A percentile compares a stretch with the other conserved stretches of the same genome.
These are phyloP conservation scores for Aphaenogaster rudis DNA, from an alignment of 1,140 invertebrate genomes.

Conservation along the genomic window DNA sequence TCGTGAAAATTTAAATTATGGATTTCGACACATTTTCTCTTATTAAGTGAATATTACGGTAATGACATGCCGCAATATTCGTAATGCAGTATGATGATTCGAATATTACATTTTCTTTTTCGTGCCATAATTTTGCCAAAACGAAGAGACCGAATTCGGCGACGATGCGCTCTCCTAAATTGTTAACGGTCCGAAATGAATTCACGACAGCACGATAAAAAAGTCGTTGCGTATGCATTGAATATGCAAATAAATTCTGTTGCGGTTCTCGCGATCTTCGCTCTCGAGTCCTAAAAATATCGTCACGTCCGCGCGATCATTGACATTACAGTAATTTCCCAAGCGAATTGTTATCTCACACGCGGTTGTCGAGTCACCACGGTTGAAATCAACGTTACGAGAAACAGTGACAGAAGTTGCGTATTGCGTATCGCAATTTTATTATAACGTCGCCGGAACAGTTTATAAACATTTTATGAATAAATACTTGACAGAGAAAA, in stretches of 20 bases:
- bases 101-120: conserved; percentile 29
- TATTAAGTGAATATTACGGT: conserved; percentile 10
- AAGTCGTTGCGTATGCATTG: conserved; percentile 58
- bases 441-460: background rate
- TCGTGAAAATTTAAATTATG: background rate
- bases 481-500: conserved; percentile 18
- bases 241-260: conserved; percentile 56
- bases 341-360: conserved; percentile 19
- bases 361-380: too few relatives aligned
- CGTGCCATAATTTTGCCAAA: background rate
- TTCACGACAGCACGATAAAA: conserved; percentile 11
- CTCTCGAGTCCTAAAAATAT: conserved; percentile 44
- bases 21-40: conserved; percentile 7
- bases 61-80: conserved; percentile 1
- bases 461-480: background rate
- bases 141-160: background rate
- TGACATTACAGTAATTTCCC: conserved; percentile 54
- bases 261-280: conserved; percentile 7
- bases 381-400: background rate
- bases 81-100: background rate
- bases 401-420: background rate
- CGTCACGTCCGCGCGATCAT: background rate
- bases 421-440: conserved; percentile 1
- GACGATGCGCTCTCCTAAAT: conserved; percentile 7
- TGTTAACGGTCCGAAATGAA: conserved; percentile 38